Base-by-base conservation (phyloP, 2,888 invertebrate genomes). In the Drosophila macrothrix region DNA sequence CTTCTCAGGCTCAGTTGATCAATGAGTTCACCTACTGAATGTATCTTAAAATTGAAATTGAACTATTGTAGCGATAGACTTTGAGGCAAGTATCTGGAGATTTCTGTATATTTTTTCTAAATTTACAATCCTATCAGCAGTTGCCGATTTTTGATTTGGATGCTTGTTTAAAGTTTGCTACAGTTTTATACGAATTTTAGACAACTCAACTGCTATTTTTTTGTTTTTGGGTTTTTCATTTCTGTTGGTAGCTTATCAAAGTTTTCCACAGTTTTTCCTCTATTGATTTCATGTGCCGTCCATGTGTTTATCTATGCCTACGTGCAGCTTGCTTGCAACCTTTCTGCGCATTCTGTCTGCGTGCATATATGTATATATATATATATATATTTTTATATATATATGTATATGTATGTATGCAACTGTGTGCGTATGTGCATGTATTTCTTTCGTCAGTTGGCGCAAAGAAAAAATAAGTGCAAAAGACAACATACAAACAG, bases 261-360 rank as follows among this genome's bases (percentile, higher is more conserved):
- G 74, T 55, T 69, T 52, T 52, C 35, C 62, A 66, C 75, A 56
- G 70, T 53, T 69, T 56, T 66, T 52, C 19, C 35, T 43, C 63
- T 74, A 74, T 74, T 69, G 74, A 74, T 74, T 74, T 55, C 54
- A 28, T 63, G 66, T 25, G 58, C 49, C 55, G 25, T 54, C 67
- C 49, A 65, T 83, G 88, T 85, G 83, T 75, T 85, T 88, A 81
- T 78, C 86, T 88, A 72, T 75, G 88, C 76, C 81, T 83, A 80
- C 73, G 69, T 80, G 75, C 73, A 75, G 72, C 73, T 73, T 68
- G 55, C 64, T 64, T 50, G 16, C 52, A 60, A 56, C 67, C 55
- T 61, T 67, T 62, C 56, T 56, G 53, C 22, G 50, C 53, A 55
- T 61, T 64, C 63, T 69, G 76, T 63, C 68, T 76, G 68, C 54